Evolutionary conservation across 2,888 invertebrate genomes (phyloP).

Genomic region (Pachliopta kotzebuea): DNA sequence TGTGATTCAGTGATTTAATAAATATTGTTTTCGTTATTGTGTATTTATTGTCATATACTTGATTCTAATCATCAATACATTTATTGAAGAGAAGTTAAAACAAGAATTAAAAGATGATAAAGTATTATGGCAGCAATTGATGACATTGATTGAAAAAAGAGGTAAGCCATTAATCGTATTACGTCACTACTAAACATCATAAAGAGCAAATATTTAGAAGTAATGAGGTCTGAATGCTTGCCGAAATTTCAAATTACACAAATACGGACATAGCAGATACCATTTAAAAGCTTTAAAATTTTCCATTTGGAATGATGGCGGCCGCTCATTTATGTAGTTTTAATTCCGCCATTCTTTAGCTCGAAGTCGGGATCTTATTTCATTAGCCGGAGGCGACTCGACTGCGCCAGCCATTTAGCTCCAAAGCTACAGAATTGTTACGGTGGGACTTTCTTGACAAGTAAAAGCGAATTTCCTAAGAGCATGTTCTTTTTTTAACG

Average conservation of each 20-base stretch:
- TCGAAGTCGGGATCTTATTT: conserved; percentile 72
- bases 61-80: background rate
- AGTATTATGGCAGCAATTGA: background rate
- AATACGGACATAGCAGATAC: conserved; percentile 38
- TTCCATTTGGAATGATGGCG: conserved; percentile 58
- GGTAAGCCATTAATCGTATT: background rate
- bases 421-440: conserved; percentile 52
- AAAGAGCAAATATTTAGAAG: background rate
- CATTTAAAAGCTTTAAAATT: conserved; percentile 49
- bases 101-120: too few relatives aligned
- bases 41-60: background rate
- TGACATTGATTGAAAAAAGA: background rate
- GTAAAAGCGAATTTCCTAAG: conserved; percentile 24
- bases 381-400: conserved; percentile 73
- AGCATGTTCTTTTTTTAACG: background rate
- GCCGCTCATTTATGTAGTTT: conserved; percentile 77
- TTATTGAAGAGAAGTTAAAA: background rate
- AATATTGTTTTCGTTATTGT: too few relatives aligned
- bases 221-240: conserved; percentile 18
- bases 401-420: conserved; percentile 69
- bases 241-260: conserved; percentile 33
- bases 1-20: too few relatives aligned
- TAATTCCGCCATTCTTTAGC: conserved; percentile 80
- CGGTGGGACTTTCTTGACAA: conserved; percentile 30
- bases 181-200: background rate